Conservation (phyloP, 2,797 vertebrate species). For the Dryobates pubescens region DNA sequence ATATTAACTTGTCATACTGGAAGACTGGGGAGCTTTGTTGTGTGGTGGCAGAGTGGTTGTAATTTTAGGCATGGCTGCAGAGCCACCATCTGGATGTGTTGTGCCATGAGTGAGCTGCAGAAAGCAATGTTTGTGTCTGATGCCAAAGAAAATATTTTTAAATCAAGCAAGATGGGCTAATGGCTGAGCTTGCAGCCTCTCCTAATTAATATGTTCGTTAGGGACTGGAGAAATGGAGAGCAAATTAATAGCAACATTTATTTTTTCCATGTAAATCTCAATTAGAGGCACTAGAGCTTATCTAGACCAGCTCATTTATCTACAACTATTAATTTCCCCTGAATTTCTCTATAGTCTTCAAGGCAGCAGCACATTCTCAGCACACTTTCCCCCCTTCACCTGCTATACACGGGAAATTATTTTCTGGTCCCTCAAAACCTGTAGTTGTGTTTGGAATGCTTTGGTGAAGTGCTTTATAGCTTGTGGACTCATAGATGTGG, state of each 20-base stretch:
- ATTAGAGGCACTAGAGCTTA: not conserved
- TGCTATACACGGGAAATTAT: not conserved
- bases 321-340: not conserved
- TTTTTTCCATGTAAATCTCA: not conserved
- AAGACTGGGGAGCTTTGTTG: not conserved
- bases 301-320: not conserved
- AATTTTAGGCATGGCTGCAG: not conserved
- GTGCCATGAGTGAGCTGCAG: not conserved
- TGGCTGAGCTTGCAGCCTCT: not conserved
- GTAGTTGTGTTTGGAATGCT: not conserved
- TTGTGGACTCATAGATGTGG: not conserved
- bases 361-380: not conserved
- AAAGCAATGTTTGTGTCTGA: too few species aligned
- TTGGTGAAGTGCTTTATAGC: not conserved
- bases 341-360: not conserved
- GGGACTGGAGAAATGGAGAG: not conserved
- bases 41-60: not conserved
- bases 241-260: not conserved
- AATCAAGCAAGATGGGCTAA: not conserved
- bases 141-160: not conserved
- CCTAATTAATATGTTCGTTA: not conserved
- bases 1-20: not conserved
- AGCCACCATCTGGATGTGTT: constrained; percentile 19
- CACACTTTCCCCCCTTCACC: not conserved
- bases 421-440: not conserved